Percentiles rank a stretch among this genome's conserved stretches.
Conservation (phyloP, 2,888 invertebrate genomes). For the Cotesia congregata region DNA sequence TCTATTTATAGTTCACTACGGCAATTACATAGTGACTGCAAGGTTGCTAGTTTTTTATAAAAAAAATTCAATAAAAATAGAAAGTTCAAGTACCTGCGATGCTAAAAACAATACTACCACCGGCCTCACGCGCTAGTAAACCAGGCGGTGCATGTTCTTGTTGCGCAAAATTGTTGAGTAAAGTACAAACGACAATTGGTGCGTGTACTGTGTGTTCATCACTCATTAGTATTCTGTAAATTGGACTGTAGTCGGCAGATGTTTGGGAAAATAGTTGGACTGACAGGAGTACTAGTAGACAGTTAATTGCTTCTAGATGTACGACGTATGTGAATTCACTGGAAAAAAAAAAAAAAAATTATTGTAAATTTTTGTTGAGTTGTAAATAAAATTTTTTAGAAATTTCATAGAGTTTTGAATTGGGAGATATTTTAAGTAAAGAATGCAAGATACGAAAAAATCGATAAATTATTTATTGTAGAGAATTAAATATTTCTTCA, state of each 20-base stretch:
- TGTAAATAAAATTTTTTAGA: too few relatives aligned
- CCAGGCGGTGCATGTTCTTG: constrained; percentile 79
- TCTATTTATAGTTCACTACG: too few relatives aligned
- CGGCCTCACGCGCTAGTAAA: constrained; percentile 76
- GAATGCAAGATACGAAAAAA: too few relatives aligned
- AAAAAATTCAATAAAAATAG: neutral
- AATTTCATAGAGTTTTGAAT: too few relatives aligned
- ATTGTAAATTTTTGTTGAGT: constrained; percentile 2
- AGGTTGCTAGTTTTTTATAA: too few relatives aligned
- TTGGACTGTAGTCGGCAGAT: constrained; percentile 68
- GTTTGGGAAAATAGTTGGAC: constrained; percentile 85
- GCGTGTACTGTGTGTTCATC: constrained; percentile 83
- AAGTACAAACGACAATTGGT: constrained; percentile 82
- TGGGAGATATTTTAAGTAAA: too few relatives aligned
- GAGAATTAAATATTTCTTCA: too few relatives aligned
- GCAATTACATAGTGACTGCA: too few relatives aligned
- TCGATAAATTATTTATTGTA: too few relatives aligned
- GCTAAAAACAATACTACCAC: constrained; percentile 89
- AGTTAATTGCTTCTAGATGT: constrained; percentile 90
- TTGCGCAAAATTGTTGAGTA: constrained; percentile 82
- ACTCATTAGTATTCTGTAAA: constrained; percentile 76
- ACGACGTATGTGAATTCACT: constrained; percentile 88
- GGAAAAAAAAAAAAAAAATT: constrained; percentile 56
- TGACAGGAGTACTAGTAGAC: constrained; percentile 88
- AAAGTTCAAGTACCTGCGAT: constrained; percentile 72